Conservation (phyloP, 2,797 vertebrate species). For the Hydrocynus forskahlii region DNA sequence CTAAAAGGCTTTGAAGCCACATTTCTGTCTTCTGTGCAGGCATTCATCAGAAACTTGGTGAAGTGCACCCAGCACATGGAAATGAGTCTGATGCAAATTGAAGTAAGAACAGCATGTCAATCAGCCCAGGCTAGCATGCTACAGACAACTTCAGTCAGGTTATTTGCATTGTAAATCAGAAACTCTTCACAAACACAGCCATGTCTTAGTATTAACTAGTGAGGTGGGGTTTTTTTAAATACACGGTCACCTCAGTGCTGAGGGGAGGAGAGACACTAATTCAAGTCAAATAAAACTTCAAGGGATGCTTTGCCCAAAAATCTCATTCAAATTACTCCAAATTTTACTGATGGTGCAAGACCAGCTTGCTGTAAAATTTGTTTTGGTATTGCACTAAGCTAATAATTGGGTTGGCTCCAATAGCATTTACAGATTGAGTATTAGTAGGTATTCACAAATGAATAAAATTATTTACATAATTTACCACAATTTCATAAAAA, state of each 20-base stretch:
- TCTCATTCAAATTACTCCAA: not conserved
- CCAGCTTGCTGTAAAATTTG: not conserved
- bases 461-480: too few relatives aligned
- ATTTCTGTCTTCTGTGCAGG: constrained; percentile 25
- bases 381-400: not conserved
- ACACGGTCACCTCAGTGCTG: not conserved
- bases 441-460: too few relatives aligned
- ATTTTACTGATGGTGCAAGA: not conserved
- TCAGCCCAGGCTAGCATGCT: constrained; percentile 28
- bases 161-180: constrained; percentile 55
- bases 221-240: not conserved
- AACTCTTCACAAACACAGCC: not conserved
- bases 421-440: too few relatives aligned
- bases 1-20: constrained; percentile 25
- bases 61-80: constrained; percentile 36
- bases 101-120: constrained; percentile 36
- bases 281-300: not conserved
- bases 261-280: not conserved
- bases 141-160: constrained; percentile 24
- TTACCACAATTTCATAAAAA: too few relatives aligned
- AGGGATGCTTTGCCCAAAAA: not conserved
- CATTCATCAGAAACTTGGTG: constrained; percentile 18
- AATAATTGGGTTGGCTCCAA: too few relatives aligned
- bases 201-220: not conserved
- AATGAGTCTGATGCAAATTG: constrained; percentile 55